Conservation (phyloP, 2,888 invertebrate species). For the Sarcophaga caerulescens region DNA sequence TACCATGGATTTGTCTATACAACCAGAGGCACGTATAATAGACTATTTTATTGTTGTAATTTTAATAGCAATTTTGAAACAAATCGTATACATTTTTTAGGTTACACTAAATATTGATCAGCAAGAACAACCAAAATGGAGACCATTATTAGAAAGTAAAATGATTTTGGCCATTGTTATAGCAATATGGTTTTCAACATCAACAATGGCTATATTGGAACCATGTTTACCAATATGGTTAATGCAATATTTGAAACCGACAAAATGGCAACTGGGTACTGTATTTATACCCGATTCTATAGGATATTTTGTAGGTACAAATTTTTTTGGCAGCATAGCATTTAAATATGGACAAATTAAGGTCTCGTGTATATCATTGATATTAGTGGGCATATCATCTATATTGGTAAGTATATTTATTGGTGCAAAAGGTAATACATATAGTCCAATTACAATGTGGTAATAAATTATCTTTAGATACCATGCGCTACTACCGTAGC, state of each 20-base stretch:
- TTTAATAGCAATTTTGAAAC: background rate
- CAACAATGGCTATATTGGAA: conserved; percentile 91
- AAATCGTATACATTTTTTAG: conserved; percentile 52
- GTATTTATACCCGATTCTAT: conserved; percentile 93
- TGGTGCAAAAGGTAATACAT: background rate
- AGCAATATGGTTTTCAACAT: conserved; percentile 89
- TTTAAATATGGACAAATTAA: conserved; percentile 85
- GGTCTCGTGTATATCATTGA: conserved; percentile 84
- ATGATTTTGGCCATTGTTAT: conserved; percentile 85
- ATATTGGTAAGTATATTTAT: conserved; percentile 82
- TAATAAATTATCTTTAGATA: conserved; percentile 80
- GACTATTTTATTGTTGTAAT: background rate
- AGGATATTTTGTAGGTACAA: conserved; percentile 91
- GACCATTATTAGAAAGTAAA: conserved; percentile 84
- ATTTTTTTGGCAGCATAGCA: conserved; percentile 87
- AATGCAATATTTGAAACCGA: conserved; percentile 81
- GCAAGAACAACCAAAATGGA: conserved; percentile 81
- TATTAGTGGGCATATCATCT: conserved; percentile 85
- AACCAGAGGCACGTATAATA: conserved; percentile 73
- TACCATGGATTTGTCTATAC: conserved; percentile 78
- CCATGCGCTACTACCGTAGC: conserved; percentile 85
- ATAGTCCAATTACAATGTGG: background rate
- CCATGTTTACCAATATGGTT: conserved; percentile 93
- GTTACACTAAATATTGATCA: conserved; percentile 70
- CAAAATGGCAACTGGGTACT: conserved; percentile 88